These are phyloP conservation scores for Nomada flava DNA, from an alignment of 2,888 invertebrate genomes.

Conservation along the genomic window DNA sequence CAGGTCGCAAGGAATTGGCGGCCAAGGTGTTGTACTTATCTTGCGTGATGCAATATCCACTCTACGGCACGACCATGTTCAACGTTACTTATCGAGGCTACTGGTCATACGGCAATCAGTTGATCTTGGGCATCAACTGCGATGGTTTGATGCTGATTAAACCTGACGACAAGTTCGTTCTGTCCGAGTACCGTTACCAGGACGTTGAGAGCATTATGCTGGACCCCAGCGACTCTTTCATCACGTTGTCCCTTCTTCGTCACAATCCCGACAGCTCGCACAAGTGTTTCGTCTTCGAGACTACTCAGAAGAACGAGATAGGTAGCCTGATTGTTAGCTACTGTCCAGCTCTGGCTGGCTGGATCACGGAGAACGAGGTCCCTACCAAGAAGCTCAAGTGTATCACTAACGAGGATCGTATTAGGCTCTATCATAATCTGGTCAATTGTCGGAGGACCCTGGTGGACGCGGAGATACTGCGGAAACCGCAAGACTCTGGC, in stretches of 20 bases:
- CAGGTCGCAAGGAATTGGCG: constrained; percentile 95
- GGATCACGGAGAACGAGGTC: constrained; percentile 91
- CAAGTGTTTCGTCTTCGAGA: constrained; percentile 97
- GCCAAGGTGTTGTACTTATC: constrained; percentile 97
- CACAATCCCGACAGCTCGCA: constrained; percentile 88
- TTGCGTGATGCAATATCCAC: constrained; percentile 98
- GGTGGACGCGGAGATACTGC: constrained; percentile 92
- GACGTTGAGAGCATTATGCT: constrained; percentile 96
- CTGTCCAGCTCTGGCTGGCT: constrained; percentile 93
- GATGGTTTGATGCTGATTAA: constrained; percentile 96
- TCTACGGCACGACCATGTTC: constrained; percentile 94
- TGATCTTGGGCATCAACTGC: constrained; percentile 93
- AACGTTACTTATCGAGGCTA: constrained; percentile 96
- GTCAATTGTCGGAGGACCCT: constrained; percentile 92
- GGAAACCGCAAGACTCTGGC: constrained; percentile 93
- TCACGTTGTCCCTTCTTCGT: constrained; percentile 94
- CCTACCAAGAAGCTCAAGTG: constrained; percentile 87
- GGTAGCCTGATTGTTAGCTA: constrained; percentile 97
- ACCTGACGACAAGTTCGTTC: constrained; percentile 95
- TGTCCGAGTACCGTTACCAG: constrained; percentile 95
- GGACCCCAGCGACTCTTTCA: constrained; percentile 96
- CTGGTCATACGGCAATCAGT: constrained; percentile 92
- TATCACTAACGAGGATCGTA: constrained; percentile 95
- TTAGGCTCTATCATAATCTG: constrained; percentile 94
- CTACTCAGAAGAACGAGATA: constrained; percentile 94